Base-by-base conservation (phyloP, 2,888 invertebrate genomes). In the Phania funesta region DNA sequence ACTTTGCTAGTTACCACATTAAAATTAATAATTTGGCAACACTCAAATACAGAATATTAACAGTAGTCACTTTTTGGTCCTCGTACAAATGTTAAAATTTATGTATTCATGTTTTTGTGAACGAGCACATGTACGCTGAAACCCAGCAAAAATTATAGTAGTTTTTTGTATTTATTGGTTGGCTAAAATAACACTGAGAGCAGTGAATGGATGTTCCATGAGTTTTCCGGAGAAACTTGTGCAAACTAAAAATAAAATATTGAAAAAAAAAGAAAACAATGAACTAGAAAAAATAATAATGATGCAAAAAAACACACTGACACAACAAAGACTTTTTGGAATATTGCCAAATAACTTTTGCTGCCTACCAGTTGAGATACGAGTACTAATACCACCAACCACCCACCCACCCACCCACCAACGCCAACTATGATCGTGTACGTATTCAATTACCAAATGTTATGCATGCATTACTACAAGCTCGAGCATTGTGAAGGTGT, bases 361-460 rank as follows among this genome's bases (percentile, higher is more conserved):
- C 73, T 73, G 80, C 62, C 73, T 77, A 58, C 50, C 52, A 70
- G 56, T 65, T 75, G 8, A 67, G 48, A 22, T 44, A 26, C 54
- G n/a, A n/a, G n/a, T n/a, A n/a, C n/a, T n/a, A n/a, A n/a, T 16
- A 32, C 29, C 64, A 11, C 50, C 50, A 65, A 44, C 58, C 58
- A 71, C 60, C 5, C 46, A n/a, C n/a, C n/a, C n/a, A n/a, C n/a
- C n/a, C n/a, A n/a, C n/a, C n/a, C 52, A 54, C 54, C 54, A 71
- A 68, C 73, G 62, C 73, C 81, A 77, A 81, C 52, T 81, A 77
- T 74, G 68, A 74, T 77, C 81, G 58, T 77, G 77, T 82, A 74
- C 71, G 46, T 77, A 82, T 77, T 68, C 71, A 81, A 80, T 80
- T 80, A 80, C 74, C 74, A 81, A 77, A 81, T 81, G 65, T 73